Base-by-base conservation (phyloP, 92 coral and sea anemone species). In the Virgularia gustaviana region DNA sequence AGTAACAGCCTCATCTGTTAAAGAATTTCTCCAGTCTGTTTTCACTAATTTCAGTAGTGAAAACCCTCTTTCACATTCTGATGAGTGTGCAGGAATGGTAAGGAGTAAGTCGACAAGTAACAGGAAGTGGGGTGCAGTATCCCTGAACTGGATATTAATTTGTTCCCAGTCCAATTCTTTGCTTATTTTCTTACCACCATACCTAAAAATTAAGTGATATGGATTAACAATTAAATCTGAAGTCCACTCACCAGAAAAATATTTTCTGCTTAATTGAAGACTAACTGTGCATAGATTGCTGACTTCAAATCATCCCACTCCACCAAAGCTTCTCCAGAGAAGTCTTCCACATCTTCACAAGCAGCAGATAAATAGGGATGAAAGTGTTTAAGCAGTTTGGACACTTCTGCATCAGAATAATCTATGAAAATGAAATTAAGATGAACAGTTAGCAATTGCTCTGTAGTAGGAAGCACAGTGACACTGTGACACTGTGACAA, bases 231-330 rank as follows among this genome's bases (percentile, higher is more conserved):
- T n/a, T n/a, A n/a, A n/a, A n/a, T n/a, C n/a, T n/a, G n/a, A n/a
- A n/a, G n/a, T n/a, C n/a, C n/a, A n/a, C n/a, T n/a, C n/a, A n/a
- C n/a, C n/a, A n/a, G 34, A 58, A 58, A 30, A 30, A 18, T 4
- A 3, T 3, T 27, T 56, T 27, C 29, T 19, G 27, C 62, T 56
- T 34, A 18, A 56, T 3, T 29, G 28, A 56, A 56, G 62, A 56
- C 66, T 28, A 37, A 59, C 66, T 19, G 41, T 59, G 18, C 66
- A 59, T 59, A 59, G 38, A 59, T 59, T 59, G 29, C 39, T 19
- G 66, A 59, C 66, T 59, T 63, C 7, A 63, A 51, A 63, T 63
- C 70, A 63, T 63, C 70, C 70, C 70, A 36, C 70, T 63, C 70
- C 2, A 63, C 19, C 70, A 63, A 18, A 37, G 6, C 70, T 20